phyloP scores from a whole-genome alignment of 64 coral and sea anemone species.

The Montipora sp. region DNA sequence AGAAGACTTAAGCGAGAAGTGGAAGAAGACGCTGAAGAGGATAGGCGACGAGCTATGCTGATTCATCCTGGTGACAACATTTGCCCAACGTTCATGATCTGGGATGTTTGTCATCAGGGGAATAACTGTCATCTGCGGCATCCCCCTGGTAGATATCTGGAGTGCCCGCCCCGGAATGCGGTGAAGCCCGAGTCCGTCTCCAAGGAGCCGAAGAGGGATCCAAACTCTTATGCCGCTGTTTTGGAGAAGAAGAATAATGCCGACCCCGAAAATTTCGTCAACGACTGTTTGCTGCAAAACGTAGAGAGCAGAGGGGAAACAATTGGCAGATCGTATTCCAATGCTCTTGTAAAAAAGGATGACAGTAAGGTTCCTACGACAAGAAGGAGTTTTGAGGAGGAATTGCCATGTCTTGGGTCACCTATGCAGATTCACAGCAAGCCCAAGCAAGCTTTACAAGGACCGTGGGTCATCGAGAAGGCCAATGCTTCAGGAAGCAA shows the following conservation, averaged over 20 bases:
- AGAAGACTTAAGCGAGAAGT: neutral
- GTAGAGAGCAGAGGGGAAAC: neutral
- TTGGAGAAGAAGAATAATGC: neutral
- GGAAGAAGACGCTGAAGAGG: neutral
- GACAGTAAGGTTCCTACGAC: neutral
- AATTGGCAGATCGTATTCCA: neutral
- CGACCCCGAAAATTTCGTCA: neutral
- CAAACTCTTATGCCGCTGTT: constrained; percentile 29
- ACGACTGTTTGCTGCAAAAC: neutral
- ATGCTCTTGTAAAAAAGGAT: neutral
- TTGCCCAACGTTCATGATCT: constrained; percentile 54
- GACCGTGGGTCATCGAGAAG: neutral
- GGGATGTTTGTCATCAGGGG: constrained; percentile 27
- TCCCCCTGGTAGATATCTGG: constrained; percentile 25
- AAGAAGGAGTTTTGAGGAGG: neutral
- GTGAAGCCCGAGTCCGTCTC: neutral
- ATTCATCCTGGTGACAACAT: neutral
- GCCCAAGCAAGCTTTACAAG: neutral
- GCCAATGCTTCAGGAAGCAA: neutral
- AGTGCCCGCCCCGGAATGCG: neutral
- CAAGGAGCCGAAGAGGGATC: neutral
- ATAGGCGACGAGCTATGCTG: neutral
- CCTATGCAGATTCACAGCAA: neutral
- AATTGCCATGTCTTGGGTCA: constrained; percentile 10
- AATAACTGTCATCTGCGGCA: constrained; percentile 25